Base-by-base conservation (phyloP, 2,888 invertebrate species). In the Lymantria monacha region DNA sequence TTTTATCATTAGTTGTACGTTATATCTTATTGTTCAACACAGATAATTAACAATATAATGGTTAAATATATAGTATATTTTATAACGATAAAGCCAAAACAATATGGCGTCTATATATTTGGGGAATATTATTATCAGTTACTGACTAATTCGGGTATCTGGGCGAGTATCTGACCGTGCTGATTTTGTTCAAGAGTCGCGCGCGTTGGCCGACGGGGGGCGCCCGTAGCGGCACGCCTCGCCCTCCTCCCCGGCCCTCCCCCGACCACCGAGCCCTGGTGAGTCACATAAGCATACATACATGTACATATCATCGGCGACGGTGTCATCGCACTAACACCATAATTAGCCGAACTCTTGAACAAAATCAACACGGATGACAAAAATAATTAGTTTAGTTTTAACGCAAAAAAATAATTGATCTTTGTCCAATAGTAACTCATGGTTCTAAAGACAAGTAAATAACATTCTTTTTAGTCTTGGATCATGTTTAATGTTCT, bases 161-260 rank as follows among this genome's bases (percentile, higher is more conserved):
- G 42, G 51, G 49, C 51, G 41, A 10, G 44, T 10, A 44, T 74
- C 73, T 79, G 66, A 79, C 72, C 74, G 72, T 82, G 80, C 76
- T 85, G 79, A 81, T 89, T 90, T 90, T 90, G 90, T 90, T 90
- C 81, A 90, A 90, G 90, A 90, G 79, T 81, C 88, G 83, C 77
- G 88, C 76, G 83, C 82, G 72, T 81, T 76, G 79, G 72, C 79
- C 66, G 83, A 78, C 61, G 78, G 70, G 70, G 79, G 78, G 67
- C 81, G 76, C 65, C 87, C 85, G 76, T 87, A 88, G 88, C 87
- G 75, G 74, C 61, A 59, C 55, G 66, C 81, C 58, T 51, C 68
- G 69, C 61, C 63, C 70, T 70, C 64, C 70, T 70, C 69, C 75
- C 66, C 70, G 69, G 61, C 71, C 72, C 62, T 71, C 72, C 66